These are phyloP conservation scores for Hippocampus barbouri DNA, from an alignment of 2,113 vertebrate species.

Conservation along the genomic window DNA sequence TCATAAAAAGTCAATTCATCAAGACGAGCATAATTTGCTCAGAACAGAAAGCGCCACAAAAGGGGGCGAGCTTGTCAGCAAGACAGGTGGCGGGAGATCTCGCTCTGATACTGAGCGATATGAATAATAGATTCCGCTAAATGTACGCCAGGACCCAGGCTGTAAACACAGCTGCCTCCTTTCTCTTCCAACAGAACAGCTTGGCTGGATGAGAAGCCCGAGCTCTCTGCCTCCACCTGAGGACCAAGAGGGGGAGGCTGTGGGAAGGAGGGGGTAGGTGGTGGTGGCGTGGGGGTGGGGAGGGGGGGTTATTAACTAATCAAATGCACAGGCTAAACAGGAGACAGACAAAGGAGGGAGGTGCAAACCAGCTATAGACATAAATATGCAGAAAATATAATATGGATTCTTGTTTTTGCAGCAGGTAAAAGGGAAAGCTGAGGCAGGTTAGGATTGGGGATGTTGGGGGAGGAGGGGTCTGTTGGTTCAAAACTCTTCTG, in stretches of 20 bases:
- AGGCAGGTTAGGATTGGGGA: background rate
- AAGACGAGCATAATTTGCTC: conserved; percentile 99
- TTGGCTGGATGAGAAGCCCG: conserved; percentile 94
- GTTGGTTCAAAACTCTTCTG: conserved; percentile 2
- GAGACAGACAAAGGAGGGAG: conserved; percentile 64
- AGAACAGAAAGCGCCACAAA: conserved; percentile 98
- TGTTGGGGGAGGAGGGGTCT: background rate
- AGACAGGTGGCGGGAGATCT: conserved; percentile 99
- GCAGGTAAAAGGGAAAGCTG: background rate
- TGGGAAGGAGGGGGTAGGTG: background rate
- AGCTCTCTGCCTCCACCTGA: conserved; percentile 94
- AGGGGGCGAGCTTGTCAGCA: conserved; percentile 99
- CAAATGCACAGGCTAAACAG: conserved; percentile 75
- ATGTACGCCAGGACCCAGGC: conserved; percentile 99
- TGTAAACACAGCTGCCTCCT: conserved; percentile 99
- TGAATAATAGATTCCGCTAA: conserved; percentile 99
- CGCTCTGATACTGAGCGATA: conserved; percentile 99
- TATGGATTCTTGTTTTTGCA: background rate
- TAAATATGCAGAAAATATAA: background rate
- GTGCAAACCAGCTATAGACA: conserved; percentile 39
- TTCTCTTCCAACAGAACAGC: conserved; percentile 99
- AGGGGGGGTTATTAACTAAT: conserved; percentile 76
- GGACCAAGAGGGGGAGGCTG: conserved; percentile 75
- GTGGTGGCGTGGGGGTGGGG: background rate
- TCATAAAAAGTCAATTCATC: conserved; percentile 99